Evolutionary conservation across 2,797 vertebrate species (phyloP).

Genomic region (Coregonus suidteri): DNA sequence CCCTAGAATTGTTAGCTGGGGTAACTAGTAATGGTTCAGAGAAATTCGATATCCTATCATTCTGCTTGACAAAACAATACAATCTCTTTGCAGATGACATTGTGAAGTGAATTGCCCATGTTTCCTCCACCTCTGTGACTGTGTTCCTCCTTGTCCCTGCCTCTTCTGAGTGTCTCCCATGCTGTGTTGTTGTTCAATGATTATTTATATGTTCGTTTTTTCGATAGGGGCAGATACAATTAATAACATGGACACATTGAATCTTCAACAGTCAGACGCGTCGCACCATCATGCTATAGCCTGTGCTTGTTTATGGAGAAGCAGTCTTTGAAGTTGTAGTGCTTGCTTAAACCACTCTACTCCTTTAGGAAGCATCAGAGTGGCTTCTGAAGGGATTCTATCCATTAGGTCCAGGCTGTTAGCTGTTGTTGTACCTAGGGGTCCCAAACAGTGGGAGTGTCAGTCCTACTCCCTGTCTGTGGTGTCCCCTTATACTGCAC

Average conservation of each 20-base stretch:
- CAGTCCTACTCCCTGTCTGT: conserved; percentile 41
- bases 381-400: background rate
- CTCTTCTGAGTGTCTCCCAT: conserved; percentile 75
- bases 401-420: background rate
- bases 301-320: background rate
- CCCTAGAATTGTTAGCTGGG: background rate
- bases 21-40: background rate
- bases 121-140: conserved; percentile 44
- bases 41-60: background rate
- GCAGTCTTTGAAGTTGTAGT: background rate
- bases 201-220: background rate
- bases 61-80: background rate
- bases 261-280: conserved; percentile 16
- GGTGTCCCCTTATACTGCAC: conserved; percentile 48
- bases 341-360: background rate
- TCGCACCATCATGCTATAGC: conserved; percentile 30
- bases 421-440: background rate
- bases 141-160: conserved; percentile 55
- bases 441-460: background rate
- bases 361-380: background rate
- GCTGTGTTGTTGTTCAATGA: conserved; percentile 75
- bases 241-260: conserved; percentile 15
- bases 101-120: conserved; percentile 14
- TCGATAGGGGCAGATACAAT: background rate
- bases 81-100: background rate